Percentiles rank a stretch among this genome's conserved stretches.
These are phyloP conservation scores for Drosophila athabasca DNA, from an alignment of 1,140 invertebrate species.

Conservation along the genomic window DNA sequence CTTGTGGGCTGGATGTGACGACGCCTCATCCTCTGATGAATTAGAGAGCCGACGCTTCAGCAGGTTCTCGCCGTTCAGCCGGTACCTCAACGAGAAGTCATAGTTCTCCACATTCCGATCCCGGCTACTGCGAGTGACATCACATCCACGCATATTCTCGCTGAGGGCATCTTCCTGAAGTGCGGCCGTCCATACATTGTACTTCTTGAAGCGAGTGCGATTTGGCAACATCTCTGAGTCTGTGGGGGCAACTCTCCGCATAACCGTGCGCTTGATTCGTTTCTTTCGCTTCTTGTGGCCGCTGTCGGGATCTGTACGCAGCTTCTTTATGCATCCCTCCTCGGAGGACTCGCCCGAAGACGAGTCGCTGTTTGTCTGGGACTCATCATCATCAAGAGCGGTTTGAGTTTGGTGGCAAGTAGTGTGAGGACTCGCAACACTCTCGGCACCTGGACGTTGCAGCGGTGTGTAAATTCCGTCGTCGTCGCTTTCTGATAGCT, in stretches of 20 bases:
- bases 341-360: slow-evolving; percentile 67
- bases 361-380: slow-evolving; percentile 65
- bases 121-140: slow-evolving; percentile 85
- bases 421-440: slow-evolving; percentile 45
- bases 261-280: slow-evolving; percentile 83
- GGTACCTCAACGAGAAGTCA: slow-evolving; percentile 83
- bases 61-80: slow-evolving; percentile 65
- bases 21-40: slow-evolving; percentile 65
- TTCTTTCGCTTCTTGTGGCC: slow-evolving; percentile 57
- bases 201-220: slow-evolving; percentile 84
- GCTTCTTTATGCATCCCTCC: slow-evolving; percentile 75
- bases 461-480: slow-evolving; percentile 84
- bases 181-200: slow-evolving; percentile 87
- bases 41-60: slow-evolving; percentile 80
- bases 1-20: slow-evolving; percentile 64
- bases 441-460: slow-evolving; percentile 59
- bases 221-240: slow-evolving; percentile 69
- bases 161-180: slow-evolving; percentile 87
- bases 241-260: slow-evolving; percentile 84
- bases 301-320: slow-evolving; percentile 63
- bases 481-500: slow-evolving; percentile 66
- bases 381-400: slow-evolving; percentile 62
- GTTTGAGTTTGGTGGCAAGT: slow-evolving; percentile 66
- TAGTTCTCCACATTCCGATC: slow-evolving; percentile 87
- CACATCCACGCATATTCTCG: slow-evolving; percentile 85